Percentiles rank a stretch among this genome's conserved stretches.
Evolutionary conservation across 2,888 invertebrate species (phyloP).

Genomic region (Morinoia aosen): DNA sequence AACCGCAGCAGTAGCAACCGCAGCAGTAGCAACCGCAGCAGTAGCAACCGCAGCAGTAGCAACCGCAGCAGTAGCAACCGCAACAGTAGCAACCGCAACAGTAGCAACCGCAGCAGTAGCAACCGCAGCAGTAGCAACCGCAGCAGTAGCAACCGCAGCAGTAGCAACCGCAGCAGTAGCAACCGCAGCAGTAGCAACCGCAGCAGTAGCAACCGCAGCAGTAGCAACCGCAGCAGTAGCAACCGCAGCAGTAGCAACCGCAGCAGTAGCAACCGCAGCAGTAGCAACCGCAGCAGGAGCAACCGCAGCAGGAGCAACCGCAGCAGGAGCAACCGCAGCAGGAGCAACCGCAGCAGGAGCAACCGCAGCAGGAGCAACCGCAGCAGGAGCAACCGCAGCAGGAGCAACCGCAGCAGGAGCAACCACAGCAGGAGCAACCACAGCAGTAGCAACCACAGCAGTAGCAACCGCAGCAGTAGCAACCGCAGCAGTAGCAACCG

Average conservation of each 20-base stretch:
- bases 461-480: background rate
- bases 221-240: too few relatives aligned
- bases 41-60: too few relatives aligned
- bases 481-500: too few relatives aligned
- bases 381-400: too few relatives aligned
- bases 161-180: background rate
- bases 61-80: too few relatives aligned
- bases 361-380: too few relatives aligned
- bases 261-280: background rate
- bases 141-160: background rate
- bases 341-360: background rate
- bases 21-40: too few relatives aligned
- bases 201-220: too few relatives aligned
- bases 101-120: background rate
- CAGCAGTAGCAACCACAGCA: background rate
- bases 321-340: background rate
- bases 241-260: background rate
- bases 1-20: background rate
- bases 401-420: background rate
- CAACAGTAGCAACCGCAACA: background rate
- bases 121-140: background rate
- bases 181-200: too few relatives aligned
- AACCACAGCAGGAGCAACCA: background rate
- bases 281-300: background rate
- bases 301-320: background rate